phyloP scores from a whole-genome alignment of 2,797 vertebrate species.

The Characodon lateralis region DNA sequence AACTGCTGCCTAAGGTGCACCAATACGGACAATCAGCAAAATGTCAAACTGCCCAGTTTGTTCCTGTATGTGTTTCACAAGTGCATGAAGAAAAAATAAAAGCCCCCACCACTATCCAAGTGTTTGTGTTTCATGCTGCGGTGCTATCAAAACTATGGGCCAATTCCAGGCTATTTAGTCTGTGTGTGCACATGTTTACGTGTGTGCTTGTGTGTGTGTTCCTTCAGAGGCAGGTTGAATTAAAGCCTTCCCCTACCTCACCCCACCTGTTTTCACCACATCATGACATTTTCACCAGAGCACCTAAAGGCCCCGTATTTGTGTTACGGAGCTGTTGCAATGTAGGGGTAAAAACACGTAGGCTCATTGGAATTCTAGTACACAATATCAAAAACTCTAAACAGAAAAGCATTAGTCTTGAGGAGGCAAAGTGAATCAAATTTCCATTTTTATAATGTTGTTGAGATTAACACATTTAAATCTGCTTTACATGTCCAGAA shows the following conservation, averaged over 20 bases:
- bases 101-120: slow-evolving; percentile 6
- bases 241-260: slow-evolving; percentile 25
- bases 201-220: slow-evolving; percentile 23
- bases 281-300: slow-evolving; percentile 64
- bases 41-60: slow-evolving; percentile 64
- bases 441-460: not conserved
- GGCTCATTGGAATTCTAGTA: slow-evolving; percentile 55
- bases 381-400: slow-evolving; percentile 49
- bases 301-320: slow-evolving; percentile 68
- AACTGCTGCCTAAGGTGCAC: slow-evolving; percentile 64
- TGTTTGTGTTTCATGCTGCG: slow-evolving; percentile 31
- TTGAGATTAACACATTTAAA: slow-evolving; percentile 40
- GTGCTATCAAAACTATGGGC: slow-evolving; percentile 31
- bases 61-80: slow-evolving; percentile 12
- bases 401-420: slow-evolving; percentile 30
- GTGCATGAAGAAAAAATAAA: slow-evolving; percentile 24
- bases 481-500: slow-evolving; percentile 58
- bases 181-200: slow-evolving; percentile 11
- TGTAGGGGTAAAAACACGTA: slow-evolving; percentile 59
- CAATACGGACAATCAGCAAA: slow-evolving; percentile 71
- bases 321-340: slow-evolving; percentile 55
- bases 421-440: slow-evolving; percentile 7
- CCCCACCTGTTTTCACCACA: slow-evolving; percentile 57
- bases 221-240: slow-evolving; percentile 19
- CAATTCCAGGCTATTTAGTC: slow-evolving; percentile 47